Evolutionary conservation across 2,113 vertebrate genomes (phyloP).

Genomic region (Mixornis gularis): DNA sequence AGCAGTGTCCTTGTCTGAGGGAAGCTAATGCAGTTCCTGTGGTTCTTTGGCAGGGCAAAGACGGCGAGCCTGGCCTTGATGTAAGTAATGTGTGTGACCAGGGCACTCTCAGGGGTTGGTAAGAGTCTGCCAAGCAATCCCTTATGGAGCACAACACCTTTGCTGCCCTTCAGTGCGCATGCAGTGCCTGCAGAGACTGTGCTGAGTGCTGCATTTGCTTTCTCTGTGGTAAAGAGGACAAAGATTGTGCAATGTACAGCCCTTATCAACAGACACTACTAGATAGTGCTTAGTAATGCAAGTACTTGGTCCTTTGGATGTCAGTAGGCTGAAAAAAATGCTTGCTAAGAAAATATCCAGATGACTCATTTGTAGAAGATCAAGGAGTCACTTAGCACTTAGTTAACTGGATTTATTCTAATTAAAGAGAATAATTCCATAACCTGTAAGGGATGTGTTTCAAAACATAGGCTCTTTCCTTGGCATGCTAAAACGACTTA

Average conservation of each 20-base stretch:
- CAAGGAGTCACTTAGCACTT: background rate
- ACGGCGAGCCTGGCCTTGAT: slow-evolving; percentile 93
- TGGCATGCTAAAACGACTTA: background rate
- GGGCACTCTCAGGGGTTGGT: slow-evolving; percentile 27
- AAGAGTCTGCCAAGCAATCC: background rate
- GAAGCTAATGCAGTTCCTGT: slow-evolving; percentile 65
- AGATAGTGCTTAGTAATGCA: background rate
- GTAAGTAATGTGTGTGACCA: slow-evolving; percentile 78
- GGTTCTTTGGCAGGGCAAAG: slow-evolving; percentile 86
- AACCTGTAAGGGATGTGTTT: background rate
- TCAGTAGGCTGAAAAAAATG: background rate
- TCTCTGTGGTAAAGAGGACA: background rate
- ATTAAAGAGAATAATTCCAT: background rate
- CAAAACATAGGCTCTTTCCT: background rate
- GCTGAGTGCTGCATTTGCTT: background rate
- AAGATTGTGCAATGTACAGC: background rate
- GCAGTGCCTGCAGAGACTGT: background rate
- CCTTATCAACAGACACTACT: background rate
- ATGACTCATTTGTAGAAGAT: background rate
- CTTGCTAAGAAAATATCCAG: background rate
- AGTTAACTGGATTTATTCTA: background rate
- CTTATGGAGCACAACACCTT: background rate
- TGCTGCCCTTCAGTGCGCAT: background rate
- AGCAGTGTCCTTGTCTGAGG: background rate
- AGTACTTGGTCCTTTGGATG: background rate